Conservation (phyloP, 1,140 invertebrate species). For the Camponotus vicinus region DNA sequence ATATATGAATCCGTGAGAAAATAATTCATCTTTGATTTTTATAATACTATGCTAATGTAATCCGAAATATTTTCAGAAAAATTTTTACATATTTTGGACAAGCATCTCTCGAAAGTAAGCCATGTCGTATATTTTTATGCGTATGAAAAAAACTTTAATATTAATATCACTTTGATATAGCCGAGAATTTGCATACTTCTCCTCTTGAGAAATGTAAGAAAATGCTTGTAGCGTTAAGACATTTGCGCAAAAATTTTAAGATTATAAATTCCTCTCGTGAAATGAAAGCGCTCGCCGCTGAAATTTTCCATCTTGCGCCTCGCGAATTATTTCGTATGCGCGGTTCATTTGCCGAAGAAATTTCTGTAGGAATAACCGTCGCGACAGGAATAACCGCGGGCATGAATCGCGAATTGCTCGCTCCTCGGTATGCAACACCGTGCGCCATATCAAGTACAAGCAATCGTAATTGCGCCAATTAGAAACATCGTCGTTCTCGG, state of each 20-base stretch:
- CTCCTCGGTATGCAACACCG: conserved; percentile 42
- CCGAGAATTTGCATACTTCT: conserved; percentile 34
- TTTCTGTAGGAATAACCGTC: conserved; percentile 38
- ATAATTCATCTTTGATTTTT: neutral
- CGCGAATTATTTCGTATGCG: conserved; percentile 50
- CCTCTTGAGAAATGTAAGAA: neutral
- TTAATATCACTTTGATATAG: conserved; percentile 30
- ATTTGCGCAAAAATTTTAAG: conserved; percentile 50
- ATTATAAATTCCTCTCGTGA: conserved; percentile 48
- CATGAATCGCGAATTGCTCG: conserved; percentile 29
- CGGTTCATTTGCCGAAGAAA: conserved; percentile 43
- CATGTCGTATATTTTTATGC: neutral
- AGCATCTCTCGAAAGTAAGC: conserved; percentile 5
- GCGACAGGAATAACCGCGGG: conserved; percentile 44
- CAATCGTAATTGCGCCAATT: conserved; percentile 57
- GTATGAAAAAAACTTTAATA: conserved; percentile 19
- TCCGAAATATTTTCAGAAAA: conserved; percentile 7
- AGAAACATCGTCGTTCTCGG: conserved; percentile 23
- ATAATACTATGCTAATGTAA: neutral
- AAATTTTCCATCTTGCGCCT: conserved; percentile 37
- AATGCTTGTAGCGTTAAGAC: conserved; percentile 9
- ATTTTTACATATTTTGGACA: neutral
- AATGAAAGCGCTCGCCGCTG: conserved; percentile 36
- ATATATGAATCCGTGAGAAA: neutral
- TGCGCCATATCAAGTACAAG: conserved; percentile 29